A percentile compares a stretch with the other conserved stretches of the same genome.
These are phyloP conservation scores for Globicephala melas DNA, from an alignment of 2,113 vertebrate species.

Conservation along the genomic window DNA sequence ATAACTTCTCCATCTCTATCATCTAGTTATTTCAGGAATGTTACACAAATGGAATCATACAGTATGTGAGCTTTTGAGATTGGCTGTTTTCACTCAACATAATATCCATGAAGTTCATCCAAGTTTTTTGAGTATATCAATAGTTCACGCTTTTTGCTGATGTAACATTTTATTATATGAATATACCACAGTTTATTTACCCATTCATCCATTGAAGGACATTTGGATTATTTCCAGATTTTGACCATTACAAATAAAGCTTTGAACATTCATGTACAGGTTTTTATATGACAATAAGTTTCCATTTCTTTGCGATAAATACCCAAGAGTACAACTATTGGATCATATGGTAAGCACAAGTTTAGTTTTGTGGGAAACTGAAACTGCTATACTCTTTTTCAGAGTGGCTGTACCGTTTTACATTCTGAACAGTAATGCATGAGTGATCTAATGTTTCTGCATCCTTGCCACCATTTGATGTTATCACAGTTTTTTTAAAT, in stretches of 20 bases:
- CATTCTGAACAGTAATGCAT: neutral
- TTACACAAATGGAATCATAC: neutral
- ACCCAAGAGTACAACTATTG: neutral
- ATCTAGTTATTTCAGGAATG: neutral
- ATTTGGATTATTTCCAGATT: neutral
- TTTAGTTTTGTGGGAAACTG: neutral
- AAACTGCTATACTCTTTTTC: neutral
- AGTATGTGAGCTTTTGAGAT: neutral
- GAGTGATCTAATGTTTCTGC: neutral
- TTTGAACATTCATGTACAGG: neutral
- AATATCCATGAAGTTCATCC: neutral
- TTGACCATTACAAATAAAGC: neutral
- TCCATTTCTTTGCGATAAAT: neutral
- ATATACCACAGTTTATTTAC: neutral
- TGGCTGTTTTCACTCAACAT: neutral
- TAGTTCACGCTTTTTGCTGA: neutral
- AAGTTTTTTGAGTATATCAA: neutral
- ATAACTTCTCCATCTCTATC: neutral
- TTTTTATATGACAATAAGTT: neutral
- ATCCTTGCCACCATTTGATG: neutral
- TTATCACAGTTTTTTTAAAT: neutral
- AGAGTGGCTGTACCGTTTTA: neutral
- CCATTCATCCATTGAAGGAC: neutral
- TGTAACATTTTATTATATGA: neutral
- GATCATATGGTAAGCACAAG: neutral